A percentile compares a stretch with the other conserved stretches of the same genome.
phyloP scores from a whole-genome alignment of 2,797 vertebrate species.

The Fistularia commersonii region DNA sequence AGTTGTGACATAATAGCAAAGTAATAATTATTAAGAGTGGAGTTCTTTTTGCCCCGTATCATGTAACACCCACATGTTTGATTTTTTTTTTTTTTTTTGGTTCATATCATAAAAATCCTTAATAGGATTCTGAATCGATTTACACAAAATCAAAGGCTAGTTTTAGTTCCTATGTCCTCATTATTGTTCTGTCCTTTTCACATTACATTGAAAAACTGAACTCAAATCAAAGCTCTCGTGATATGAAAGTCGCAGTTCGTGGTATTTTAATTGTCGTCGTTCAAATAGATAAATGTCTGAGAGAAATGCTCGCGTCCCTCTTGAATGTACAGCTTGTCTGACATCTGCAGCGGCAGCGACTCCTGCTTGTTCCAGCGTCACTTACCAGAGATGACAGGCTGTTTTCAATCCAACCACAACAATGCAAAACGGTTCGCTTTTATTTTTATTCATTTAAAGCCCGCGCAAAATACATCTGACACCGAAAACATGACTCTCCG shows the following conservation, averaged over 20 bases:
- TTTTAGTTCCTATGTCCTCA: no score
- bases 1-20: no score
- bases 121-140: no score
- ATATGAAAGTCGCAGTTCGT: no score
- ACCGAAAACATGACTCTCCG: no score
- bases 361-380: constrained; percentile 56
- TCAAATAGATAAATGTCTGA: constrained; percentile 47
- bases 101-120: not conserved
- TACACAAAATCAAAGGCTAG: no score
- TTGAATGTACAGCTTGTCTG: constrained; percentile 36
- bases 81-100: not conserved
- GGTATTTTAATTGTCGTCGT: constrained; percentile 13
- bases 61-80: not conserved
- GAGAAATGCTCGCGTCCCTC: constrained; percentile 29
- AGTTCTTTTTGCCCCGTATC: not conserved
- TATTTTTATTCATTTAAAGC: constrained; percentile 25
- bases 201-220: no score
- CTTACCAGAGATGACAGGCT: constrained; percentile 55
- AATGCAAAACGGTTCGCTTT: constrained; percentile 28
- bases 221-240: no score
- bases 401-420: constrained; percentile 43
- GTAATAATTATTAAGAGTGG: not conserved
- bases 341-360: constrained; percentile 53
- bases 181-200: no score
- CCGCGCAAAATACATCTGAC: constrained; percentile 14